phyloP scores from a whole-genome alignment of 1,140 invertebrate species.

The Tetraneura akinire region DNA sequence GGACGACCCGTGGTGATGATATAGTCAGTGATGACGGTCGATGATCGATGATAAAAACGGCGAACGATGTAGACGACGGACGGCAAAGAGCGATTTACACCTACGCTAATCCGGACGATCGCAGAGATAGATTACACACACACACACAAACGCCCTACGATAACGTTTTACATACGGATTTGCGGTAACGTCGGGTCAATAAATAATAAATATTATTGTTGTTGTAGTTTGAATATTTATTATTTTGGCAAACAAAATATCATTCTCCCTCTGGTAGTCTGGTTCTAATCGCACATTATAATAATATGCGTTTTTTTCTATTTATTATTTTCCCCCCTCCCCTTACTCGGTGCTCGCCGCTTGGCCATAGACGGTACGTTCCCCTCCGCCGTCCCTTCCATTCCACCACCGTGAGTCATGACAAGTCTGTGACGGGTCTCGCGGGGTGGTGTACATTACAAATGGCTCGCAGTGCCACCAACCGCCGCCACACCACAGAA shows the following conservation, averaged over 20 bases:
- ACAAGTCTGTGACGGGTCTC: neutral
- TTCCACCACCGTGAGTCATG: neutral
- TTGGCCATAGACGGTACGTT: neutral
- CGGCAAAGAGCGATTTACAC: too few species aligned
- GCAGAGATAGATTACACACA: neutral
- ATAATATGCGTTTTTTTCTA: neutral
- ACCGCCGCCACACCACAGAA: neutral
- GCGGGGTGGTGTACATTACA: conserved; percentile 49
- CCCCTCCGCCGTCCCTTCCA: neutral
- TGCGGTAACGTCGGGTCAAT: neutral
- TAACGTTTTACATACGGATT: neutral
- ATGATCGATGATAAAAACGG: too few species aligned
- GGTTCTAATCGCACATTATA: neutral
- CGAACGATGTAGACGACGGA: neutral
- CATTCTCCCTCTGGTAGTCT: too few species aligned
- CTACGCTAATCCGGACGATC: conserved; percentile 6
- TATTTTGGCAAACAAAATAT: too few species aligned
- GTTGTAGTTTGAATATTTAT: neutral
- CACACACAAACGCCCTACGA: neutral
- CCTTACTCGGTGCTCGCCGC: neutral
- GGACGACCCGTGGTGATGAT: neutral
- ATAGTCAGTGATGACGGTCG: neutral
- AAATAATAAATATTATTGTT: neutral
- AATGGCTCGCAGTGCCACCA: conserved; percentile 30
- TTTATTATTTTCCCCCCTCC: neutral